Conservation (phyloP, 2,888 invertebrate species). For the Anaspis maculata region DNA sequence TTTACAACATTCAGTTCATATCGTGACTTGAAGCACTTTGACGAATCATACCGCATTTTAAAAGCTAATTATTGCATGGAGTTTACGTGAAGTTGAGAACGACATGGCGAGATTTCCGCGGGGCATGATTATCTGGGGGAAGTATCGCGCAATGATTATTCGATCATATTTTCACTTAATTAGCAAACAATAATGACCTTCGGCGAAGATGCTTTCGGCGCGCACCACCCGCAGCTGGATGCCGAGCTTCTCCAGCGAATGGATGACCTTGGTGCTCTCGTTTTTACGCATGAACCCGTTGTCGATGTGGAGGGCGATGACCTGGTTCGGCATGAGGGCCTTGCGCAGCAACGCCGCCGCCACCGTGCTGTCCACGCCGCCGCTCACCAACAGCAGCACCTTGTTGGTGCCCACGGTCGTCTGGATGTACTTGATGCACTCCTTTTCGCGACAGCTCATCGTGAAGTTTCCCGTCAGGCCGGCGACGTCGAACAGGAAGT, state of each 20-base stretch:
- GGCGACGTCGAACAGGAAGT: conserved; percentile 89
- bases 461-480: conserved; percentile 83
- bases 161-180: too few relatives aligned
- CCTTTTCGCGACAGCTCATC: conserved; percentile 75
- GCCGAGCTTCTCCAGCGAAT: conserved; percentile 29
- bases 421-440: conserved; percentile 87
- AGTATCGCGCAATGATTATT: too few relatives aligned
- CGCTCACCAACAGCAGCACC: conserved; percentile 84
- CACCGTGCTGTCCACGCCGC: conserved; percentile 99
- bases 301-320: conserved; percentile 95
- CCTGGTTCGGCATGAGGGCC: conserved; percentile 81
- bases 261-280: conserved; percentile 65
- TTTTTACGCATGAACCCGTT: conserved; percentile 98
- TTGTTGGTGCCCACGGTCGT: conserved; percentile 85
- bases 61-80: too few relatives aligned
- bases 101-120: too few relatives aligned
- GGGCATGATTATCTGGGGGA: too few relatives aligned
- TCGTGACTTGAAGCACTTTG: too few relatives aligned
- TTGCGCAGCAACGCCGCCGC: conserved; percentile 92
- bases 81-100: too few relatives aligned
- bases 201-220: conserved; percentile 63
- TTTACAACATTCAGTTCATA: too few relatives aligned
- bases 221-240: conserved; percentile 55
- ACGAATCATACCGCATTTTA: too few relatives aligned
- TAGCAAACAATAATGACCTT: too few relatives aligned